Conservation (phyloP, 53 echinoderm and acorn worm genomes). For the Stichopus horrens region DNA sequence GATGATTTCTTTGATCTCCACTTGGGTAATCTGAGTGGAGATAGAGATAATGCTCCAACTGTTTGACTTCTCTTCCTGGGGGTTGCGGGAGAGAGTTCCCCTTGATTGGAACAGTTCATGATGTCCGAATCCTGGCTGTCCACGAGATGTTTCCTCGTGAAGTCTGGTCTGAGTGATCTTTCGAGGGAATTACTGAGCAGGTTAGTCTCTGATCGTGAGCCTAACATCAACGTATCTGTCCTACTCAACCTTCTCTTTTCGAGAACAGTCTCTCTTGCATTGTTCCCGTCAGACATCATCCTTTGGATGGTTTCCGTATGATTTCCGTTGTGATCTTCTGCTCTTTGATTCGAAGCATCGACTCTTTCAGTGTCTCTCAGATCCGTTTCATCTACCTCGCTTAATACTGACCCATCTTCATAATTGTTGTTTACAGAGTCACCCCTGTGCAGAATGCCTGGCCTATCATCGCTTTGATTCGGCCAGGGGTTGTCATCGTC, state of each 20-base stretch:
- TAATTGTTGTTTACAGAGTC: constrained; percentile 13
- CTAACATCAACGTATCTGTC: neutral
- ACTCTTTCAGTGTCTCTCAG: no score
- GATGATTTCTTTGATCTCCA: constrained; percentile 15
- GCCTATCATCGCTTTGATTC: neutral
- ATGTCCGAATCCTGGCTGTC: neutral
- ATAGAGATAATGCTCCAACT: constrained; percentile 7
- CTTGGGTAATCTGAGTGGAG: constrained; percentile 31
- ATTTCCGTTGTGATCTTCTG: no score
- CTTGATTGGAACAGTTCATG: neutral
- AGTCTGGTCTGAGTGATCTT: constrained; percentile 14
- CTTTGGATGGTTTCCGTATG: no score
- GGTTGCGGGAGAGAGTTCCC: constrained; percentile 2
- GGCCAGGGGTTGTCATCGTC: neutral
- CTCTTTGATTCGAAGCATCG: no score
- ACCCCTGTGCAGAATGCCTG: neutral
- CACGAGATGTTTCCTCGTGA: neutral
- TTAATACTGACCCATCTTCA: neutral
- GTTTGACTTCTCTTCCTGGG: constrained; percentile 35
- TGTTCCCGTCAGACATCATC: neutral
- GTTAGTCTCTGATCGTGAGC: neutral
- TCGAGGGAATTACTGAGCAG: neutral
- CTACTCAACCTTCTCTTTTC: constrained; percentile 20
- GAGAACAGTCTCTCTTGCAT: neutral
- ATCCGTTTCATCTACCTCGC: no score